Evolutionary conservation across 2,888 invertebrate species (phyloP).

Genomic region (Hololepta plana): DNA sequence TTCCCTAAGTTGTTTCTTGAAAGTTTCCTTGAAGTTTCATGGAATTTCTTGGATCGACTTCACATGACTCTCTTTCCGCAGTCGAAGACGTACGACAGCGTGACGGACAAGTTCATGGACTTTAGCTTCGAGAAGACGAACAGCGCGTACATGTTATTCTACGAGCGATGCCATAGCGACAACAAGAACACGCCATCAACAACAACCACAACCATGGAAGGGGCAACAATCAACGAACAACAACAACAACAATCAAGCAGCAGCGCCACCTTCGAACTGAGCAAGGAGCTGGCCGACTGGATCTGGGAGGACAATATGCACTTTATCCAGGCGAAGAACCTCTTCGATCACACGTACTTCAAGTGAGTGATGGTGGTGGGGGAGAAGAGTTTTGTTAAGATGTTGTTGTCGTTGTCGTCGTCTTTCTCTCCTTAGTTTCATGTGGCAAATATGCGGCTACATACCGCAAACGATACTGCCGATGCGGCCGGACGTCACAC

Average conservation of each 20-base stretch:
- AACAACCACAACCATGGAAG: too few relatives aligned
- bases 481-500: constrained; percentile 59
- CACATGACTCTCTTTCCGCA: constrained; percentile 26
- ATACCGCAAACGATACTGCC: constrained; percentile 78
- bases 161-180: constrained; percentile 52
- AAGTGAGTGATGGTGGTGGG: constrained; percentile 39
- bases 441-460: constrained; percentile 91
- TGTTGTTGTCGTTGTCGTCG: too few relatives aligned
- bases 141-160: constrained; percentile 94
- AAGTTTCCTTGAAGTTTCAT: too few relatives aligned
- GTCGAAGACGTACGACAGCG: constrained; percentile 93
- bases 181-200: constrained; percentile 9
- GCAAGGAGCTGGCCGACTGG: constrained; percentile 78
- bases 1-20: too few relatives aligned
- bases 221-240: constrained; percentile 9
- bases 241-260: constrained; percentile 18
- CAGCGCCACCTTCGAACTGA: constrained; percentile 35
- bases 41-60: too few relatives aligned
- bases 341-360: constrained; percentile 91
- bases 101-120: constrained; percentile 93
- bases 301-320: constrained; percentile 96
- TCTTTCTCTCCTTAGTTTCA: constrained; percentile 47
- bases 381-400: not conserved
- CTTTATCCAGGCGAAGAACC: constrained; percentile 86
- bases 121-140: constrained; percentile 96